phyloP scores from a whole-genome alignment of 2,797 vertebrate species.

The Lepilemur septentrionalis region DNA sequence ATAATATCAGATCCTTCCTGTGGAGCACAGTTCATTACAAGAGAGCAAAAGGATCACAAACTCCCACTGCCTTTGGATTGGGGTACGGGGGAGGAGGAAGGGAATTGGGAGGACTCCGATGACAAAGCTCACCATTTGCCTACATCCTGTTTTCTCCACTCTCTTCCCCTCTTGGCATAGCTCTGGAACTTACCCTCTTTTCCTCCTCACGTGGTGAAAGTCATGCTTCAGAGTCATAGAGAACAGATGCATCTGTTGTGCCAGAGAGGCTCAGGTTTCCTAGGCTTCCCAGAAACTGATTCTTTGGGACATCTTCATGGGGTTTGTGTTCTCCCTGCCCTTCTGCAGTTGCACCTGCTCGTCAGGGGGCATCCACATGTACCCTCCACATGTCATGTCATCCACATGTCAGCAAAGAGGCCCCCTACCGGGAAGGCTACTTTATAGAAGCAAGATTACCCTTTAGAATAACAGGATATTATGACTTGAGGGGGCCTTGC shows the following conservation, averaged over 20 bases:
- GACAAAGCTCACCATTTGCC: background rate
- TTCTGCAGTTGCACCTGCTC: background rate
- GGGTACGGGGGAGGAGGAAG: background rate
- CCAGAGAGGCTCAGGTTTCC: background rate
- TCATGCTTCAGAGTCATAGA: background rate
- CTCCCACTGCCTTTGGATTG: background rate
- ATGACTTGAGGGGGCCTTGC: background rate
- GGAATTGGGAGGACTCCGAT: background rate
- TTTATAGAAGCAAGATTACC: background rate
- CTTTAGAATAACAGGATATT: background rate
- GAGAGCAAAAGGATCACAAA: background rate
- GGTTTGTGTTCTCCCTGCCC: background rate
- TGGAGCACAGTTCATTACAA: background rate
- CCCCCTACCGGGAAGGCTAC: background rate
- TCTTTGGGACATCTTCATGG: background rate
- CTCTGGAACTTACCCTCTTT: background rate
- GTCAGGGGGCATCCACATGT: background rate
- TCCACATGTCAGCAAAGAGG: background rate
- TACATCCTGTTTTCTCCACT: background rate
- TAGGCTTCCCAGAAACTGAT: background rate
- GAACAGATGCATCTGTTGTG: background rate
- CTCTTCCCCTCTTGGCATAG: background rate
- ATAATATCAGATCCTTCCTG: background rate
- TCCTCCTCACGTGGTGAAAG: background rate
- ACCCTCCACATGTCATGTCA: background rate